A percentile compares a stretch with the other conserved stretches of the same genome.
Conservation (phyloP, 2,113 vertebrate species). For the human (Homo sapiens) region GRCh38 chr14:57588001-57588500, state of each 20-base stretch:
- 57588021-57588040: no score
- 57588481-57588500: background rate
- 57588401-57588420: background rate
- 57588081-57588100: no score
- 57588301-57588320: background rate
- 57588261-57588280: background rate
- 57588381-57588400: background rate
- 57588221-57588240: background rate
- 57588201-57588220: background rate
- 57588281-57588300: background rate
- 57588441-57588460: background rate
- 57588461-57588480: background rate
- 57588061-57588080: no score
- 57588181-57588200: background rate
- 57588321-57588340: background rate
- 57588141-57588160: no score
- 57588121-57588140: no score
- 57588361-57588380: background rate
- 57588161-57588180: background rate
- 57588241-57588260: background rate
- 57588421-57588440: background rate
- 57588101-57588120: no score
- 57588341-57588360: no score
- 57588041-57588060: rapidly evolving
- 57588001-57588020: no score